Evolutionary conservation across 1,140 invertebrate species (phyloP).

Genomic region (Onthophagus taurus): DNA sequence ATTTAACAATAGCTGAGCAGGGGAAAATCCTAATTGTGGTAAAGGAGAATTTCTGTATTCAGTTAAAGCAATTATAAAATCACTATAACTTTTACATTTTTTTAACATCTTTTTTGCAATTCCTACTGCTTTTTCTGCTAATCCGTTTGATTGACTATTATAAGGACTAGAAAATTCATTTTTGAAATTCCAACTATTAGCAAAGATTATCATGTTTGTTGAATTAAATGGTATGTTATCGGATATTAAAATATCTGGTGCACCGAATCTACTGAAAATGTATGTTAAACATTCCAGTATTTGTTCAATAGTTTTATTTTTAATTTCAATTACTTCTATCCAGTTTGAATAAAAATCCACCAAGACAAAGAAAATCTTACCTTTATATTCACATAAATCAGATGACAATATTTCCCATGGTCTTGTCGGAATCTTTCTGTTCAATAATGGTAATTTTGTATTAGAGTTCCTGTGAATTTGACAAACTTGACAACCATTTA

Average conservation of each 20-base stretch:
- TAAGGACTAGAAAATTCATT: background rate
- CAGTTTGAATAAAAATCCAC: conserved; percentile 4
- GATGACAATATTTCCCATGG: conserved; percentile 5
- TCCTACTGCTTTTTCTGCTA: conserved; percentile 19
- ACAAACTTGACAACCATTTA: conserved; percentile 3
- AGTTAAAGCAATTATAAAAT: conserved; percentile 19
- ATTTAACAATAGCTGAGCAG: conserved; percentile 17
- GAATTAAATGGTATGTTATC: conserved; percentile 18
- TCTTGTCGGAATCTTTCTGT: background rate
- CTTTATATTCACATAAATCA: conserved; percentile 10
- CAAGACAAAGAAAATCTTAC: background rate
- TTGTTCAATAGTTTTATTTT: background rate
- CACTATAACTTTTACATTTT: conserved; percentile 24
- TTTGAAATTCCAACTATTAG: conserved; percentile 1
- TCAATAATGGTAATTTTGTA: conserved; percentile 1
- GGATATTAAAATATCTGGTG: conserved; percentile 17
- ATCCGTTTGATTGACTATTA: conserved; percentile 7
- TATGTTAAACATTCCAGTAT: background rate
- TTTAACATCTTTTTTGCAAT: conserved; percentile 22
- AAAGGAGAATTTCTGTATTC: conserved; percentile 27
- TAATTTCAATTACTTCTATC: background rate
- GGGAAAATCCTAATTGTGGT: conserved; percentile 22
- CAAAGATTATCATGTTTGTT: background rate
- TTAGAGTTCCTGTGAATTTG: conserved; percentile 3
- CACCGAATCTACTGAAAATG: background rate